These are phyloP conservation scores for Cyrtodaria siliqua DNA, from an alignment of 2,888 invertebrate species.

Conservation along the genomic window DNA sequence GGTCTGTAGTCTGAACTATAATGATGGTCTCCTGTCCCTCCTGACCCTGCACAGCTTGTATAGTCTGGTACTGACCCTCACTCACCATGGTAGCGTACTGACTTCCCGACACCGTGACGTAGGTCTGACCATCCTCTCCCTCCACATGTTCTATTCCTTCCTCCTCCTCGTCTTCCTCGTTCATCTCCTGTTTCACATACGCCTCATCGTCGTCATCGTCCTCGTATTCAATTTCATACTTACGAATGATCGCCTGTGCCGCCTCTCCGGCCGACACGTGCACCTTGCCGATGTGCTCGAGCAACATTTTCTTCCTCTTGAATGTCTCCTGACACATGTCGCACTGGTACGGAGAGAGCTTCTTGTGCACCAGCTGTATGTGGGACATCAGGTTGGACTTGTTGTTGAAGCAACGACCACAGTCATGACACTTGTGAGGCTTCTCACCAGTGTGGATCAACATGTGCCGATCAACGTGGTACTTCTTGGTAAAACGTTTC, in stretches of 20 bases:
- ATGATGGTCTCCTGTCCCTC: conserved; percentile 82
- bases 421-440: conserved; percentile 82
- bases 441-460: conserved; percentile 82
- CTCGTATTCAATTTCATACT: conserved; percentile 77
- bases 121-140: conserved; percentile 63
- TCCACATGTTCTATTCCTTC: conserved; percentile 60
- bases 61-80: conserved; percentile 79
- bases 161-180: conserved; percentile 60
- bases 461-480: conserved; percentile 83
- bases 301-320: conserved; percentile 80
- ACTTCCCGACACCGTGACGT: conserved; percentile 69
- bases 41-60: conserved; percentile 78
- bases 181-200: conserved; percentile 48
- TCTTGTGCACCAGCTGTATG: conserved; percentile 82
- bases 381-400: conserved; percentile 84
- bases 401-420: conserved; percentile 83
- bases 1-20: conserved; percentile 81
- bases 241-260: conserved; percentile 79
- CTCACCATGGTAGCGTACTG: conserved; percentile 71
- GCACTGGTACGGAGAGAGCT: conserved; percentile 82
- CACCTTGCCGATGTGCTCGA: conserved; percentile 81
- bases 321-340: conserved; percentile 83
- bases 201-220: conserved; percentile 75
- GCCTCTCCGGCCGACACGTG: conserved; percentile 81
- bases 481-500: conserved; percentile 84